A percentile compares a stretch with the other conserved stretches of the same genome.
Evolutionary conservation across 2,113 vertebrate species (phyloP).

Genomic region (Amblyopsis rosae): DNA sequence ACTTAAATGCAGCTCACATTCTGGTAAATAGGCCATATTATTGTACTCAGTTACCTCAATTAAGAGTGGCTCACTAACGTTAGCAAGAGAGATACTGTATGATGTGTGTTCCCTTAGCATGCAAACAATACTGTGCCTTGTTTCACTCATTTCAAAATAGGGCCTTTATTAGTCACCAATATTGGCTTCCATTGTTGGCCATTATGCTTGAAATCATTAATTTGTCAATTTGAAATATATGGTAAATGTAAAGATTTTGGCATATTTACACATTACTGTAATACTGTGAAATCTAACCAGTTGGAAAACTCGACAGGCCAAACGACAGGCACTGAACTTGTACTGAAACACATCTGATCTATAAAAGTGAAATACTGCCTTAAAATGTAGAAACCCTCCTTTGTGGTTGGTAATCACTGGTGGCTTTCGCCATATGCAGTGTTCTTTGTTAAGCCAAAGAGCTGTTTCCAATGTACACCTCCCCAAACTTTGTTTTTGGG

Average conservation of each 20-base stretch:
- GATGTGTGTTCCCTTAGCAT: background rate
- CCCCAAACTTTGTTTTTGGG: constrained; percentile 26
- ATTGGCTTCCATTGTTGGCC: constrained; percentile 8
- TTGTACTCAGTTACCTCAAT: background rate
- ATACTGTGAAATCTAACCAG: background rate
- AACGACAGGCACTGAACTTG: constrained; percentile 6
- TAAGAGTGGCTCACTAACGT: constrained; percentile 21
- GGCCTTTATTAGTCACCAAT: constrained; percentile 37
- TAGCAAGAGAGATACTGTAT: constrained; percentile 2
- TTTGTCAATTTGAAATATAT: background rate
- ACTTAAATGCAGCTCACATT: constrained; percentile 27
- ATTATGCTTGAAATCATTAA: background rate
- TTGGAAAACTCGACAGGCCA: constrained; percentile 6
- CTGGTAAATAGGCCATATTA: constrained; percentile 13
- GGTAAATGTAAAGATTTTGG: background rate
- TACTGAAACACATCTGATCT: constrained; percentile 18
- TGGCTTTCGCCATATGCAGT: constrained; percentile 37
- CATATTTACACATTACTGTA: background rate
- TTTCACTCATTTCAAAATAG: constrained; percentile 1
- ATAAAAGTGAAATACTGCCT: constrained; percentile 38
- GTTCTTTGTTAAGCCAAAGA: constrained; percentile 40
- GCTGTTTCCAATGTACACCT: constrained; percentile 52
- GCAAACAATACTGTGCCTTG: constrained; percentile 11
- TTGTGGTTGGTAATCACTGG: constrained; percentile 49
- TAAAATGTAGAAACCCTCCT: constrained; percentile 49